Conservation (phyloP, 2,888 invertebrate genomes). For the Peribatodes rhomboidaria region DNA sequence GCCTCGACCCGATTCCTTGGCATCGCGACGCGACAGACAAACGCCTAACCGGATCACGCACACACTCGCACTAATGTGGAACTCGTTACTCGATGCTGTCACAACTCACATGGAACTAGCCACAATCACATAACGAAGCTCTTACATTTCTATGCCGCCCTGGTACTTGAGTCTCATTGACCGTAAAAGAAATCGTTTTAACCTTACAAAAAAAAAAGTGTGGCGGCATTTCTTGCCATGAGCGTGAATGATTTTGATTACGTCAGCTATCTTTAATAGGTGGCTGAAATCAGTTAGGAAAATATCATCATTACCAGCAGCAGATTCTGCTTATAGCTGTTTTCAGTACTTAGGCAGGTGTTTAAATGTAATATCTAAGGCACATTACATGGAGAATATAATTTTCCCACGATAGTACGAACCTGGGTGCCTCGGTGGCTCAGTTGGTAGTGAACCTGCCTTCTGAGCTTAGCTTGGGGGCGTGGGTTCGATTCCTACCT, state of each 20-base stretch:
- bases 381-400: too few relatives aligned
- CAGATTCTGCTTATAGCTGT: too few relatives aligned
- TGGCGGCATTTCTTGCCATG: neutral
- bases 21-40: conserved; percentile 35
- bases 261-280: too few relatives aligned
- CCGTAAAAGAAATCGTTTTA: conserved; percentile 41
- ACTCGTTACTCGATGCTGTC: conserved; percentile 51
- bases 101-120: conserved; percentile 42
- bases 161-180: conserved; percentile 40
- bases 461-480: too few relatives aligned
- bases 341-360: too few relatives aligned
- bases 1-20: conserved; percentile 63
- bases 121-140: conserved; percentile 40
- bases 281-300: too few relatives aligned
- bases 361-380: too few relatives aligned
- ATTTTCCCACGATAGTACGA: too few relatives aligned
- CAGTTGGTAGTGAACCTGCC: too few relatives aligned
- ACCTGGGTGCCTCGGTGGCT: too few relatives aligned
- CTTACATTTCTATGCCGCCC: conserved; percentile 36
- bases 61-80: conserved; percentile 49
- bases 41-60: conserved; percentile 64
- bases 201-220: conserved; percentile 27
- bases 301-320: too few relatives aligned
- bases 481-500: too few relatives aligned
- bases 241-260: neutral